Percentiles rank a stretch among this genome's conserved stretches.
phyloP scores from a whole-genome alignment of 2,113 vertebrate species.

The Scopus umbretta region DNA sequence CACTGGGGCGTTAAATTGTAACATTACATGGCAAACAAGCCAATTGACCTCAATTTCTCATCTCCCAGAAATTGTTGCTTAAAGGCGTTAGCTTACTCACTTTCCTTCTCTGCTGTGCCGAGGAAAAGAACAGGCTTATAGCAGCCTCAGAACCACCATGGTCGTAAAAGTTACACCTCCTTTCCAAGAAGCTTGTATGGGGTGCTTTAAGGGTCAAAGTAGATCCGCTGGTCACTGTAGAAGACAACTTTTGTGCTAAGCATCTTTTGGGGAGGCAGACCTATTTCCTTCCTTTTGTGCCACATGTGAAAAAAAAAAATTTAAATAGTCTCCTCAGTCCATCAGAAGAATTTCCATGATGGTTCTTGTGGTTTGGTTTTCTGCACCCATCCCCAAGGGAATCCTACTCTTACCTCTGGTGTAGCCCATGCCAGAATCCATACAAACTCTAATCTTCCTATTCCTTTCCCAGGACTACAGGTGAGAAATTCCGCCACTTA shows the following conservation, averaged over 20 bases:
- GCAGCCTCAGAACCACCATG: not conserved
- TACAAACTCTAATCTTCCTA: not conserved
- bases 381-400: not conserved
- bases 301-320: not conserved
- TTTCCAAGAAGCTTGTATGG: not conserved
- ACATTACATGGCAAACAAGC: not conserved
- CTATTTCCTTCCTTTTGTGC: not conserved
- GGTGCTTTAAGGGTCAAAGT: not conserved
- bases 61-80: not conserved
- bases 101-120: not conserved
- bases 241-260: not conserved
- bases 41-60: not conserved
- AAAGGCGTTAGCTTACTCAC: not conserved
- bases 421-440: not conserved
- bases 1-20: not conserved
- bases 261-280: accelerated
- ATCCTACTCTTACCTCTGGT: not conserved
- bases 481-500: not conserved
- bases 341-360: not conserved
- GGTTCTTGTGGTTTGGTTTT: not conserved
- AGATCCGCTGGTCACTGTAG: too few relatives aligned
- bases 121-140: not conserved
- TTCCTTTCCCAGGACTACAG: not conserved
- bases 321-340: not conserved
- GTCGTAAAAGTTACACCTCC: not conserved